Evolutionary conservation across 2,888 invertebrate genomes (phyloP).

Genomic region (Callyntrura sp.): DNA sequence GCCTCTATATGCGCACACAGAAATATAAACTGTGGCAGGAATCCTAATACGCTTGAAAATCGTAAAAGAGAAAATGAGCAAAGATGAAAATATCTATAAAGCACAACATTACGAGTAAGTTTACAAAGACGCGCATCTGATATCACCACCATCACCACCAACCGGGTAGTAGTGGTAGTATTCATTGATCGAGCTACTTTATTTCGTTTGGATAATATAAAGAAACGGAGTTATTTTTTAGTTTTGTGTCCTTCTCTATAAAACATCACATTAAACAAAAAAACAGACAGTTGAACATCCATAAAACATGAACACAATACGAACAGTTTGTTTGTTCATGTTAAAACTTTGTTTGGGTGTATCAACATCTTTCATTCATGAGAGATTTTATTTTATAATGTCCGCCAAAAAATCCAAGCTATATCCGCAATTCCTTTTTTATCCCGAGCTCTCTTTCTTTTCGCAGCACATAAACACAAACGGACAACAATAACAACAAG

Average conservation of each 20-base stretch:
- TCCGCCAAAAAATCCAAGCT: conserved; percentile 10
- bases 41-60: too few species aligned
- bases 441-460: conserved; percentile 12
- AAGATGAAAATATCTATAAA: neutral
- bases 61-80: neutral
- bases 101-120: neutral
- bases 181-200: conserved; percentile 40
- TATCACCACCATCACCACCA: too few species aligned
- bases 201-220: conserved; percentile 1
- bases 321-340: conserved; percentile 77
- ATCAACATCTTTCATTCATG: conserved; percentile 72
- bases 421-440: neutral
- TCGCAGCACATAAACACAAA: conserved; percentile 45
- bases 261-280: conserved; percentile 64
- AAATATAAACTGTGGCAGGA: neutral
- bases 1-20: neutral
- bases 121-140: conserved; percentile 43
- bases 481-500: conserved; percentile 63
- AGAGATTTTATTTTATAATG: conserved; percentile 59
- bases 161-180: too few species aligned
- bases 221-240: conserved; percentile 65
- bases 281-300: conserved; percentile 77
- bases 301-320: conserved; percentile 77
- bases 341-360: conserved; percentile 67
- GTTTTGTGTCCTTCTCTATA: conserved; percentile 42